A percentile compares a stretch with the other conserved stretches of the same genome.
phyloP scores from a whole-genome alignment of 1,140 invertebrate species.

The Drosophila bifasciata region DNA sequence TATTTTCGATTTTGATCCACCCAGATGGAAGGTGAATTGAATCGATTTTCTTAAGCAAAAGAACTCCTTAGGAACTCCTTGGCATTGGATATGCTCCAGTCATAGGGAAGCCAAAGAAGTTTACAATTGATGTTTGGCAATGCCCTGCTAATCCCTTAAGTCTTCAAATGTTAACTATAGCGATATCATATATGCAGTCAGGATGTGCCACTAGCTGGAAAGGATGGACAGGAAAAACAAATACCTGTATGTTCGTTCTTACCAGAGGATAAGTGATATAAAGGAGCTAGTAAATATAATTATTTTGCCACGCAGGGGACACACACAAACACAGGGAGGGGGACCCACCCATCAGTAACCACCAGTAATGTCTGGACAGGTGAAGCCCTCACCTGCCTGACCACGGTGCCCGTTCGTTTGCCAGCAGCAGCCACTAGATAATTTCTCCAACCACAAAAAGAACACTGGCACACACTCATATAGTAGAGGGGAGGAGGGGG shows the following conservation, averaged over 20 bases:
- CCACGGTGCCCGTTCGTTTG: too few species aligned
- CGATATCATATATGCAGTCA: too few species aligned
- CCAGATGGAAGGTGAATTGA: too few species aligned
- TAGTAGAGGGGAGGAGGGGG: neutral
- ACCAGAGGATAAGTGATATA: conserved; percentile 66
- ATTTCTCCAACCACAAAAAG: conserved; percentile 38
- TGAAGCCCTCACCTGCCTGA: neutral
- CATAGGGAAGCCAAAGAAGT: neutral
- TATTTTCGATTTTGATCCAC: neutral
- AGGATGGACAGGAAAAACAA: too few species aligned
- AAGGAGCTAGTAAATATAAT: conserved; percentile 70
- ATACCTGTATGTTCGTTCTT: neutral
- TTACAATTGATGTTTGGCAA: neutral
- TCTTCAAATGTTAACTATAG: conserved; percentile 26
- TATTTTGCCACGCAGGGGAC: conserved; percentile 41
- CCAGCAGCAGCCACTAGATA: conserved; percentile 38
- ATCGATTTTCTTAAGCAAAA: too few species aligned
- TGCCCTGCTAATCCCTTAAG: conserved; percentile 30
- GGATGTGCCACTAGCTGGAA: too few species aligned
- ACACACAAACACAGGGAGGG: neutral
- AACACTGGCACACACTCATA: conserved; percentile 20
- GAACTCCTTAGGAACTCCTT: too few species aligned
- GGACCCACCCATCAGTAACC: conserved; percentile 21
- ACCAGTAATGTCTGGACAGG: neutral
- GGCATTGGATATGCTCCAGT: too few species aligned